Evolutionary conservation across 35 echinoderm and acorn worm genomes (phyloP), one percentile per base, ranked within the genome.

Genomic region (Chiridota heheva): DNA sequence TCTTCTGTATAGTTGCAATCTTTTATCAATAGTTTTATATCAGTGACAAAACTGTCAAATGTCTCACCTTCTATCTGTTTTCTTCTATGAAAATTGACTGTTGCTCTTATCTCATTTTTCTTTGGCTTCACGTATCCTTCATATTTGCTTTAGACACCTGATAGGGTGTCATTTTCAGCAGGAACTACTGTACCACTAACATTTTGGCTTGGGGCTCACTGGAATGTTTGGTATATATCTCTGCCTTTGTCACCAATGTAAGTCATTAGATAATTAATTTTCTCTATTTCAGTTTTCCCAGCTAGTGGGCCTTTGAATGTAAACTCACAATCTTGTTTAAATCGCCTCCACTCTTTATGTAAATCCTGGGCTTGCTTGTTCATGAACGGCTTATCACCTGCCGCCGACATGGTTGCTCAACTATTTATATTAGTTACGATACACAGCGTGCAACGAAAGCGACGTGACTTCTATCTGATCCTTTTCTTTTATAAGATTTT

Each of bases 31-130:
- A 93, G 17, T 31, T 80, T 84, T 8, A 93, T 46, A 12, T 83
- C 84, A 36, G 84, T 93, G 0, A 93, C 90, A 78, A 88, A 88
- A 20, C 51, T 83, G 63, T 93, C 90, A 88, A 93, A 93, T 46
- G 68, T 87, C 36, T 93, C 90, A 1, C 35, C 65, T 83, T 83
- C 69, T 24, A 66, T 27, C 61, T 92, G 67, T 62, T 80, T 69
- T 33, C 79, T 45, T 1, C 79, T 0, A 49, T 93, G 60, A 38
- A 93, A 93, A 16, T 83, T 84, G 0, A 87, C 79, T 1, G 84
- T 87, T 36, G 90, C 84, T 45, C 90, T 66, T 57, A 93, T 93
- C 72, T 90, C 67, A 39, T 90, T 84, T 27, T 61, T 62, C n/a
- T 78, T 84, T 38, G 87, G 78, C 22, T 33, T 45, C 0, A 83